Conservation (phyloP, 2,113 vertebrate genomes). For the Ursus arctos region DNA sequence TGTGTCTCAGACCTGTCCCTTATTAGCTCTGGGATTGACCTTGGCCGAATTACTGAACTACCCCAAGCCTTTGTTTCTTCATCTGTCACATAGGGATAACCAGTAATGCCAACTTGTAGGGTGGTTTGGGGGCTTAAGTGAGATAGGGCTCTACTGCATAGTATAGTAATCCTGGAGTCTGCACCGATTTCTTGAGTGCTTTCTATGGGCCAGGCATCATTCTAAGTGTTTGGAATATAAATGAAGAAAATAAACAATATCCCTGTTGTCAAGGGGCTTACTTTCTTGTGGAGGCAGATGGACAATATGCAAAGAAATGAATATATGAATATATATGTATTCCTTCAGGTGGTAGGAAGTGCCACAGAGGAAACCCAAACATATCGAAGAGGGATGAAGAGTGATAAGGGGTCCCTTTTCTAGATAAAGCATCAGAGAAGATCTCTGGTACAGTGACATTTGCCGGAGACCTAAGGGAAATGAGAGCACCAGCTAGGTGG, state of each 20-base stretch:
- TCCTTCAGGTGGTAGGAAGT: not conserved
- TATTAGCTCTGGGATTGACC: not conserved
- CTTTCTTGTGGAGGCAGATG: not conserved
- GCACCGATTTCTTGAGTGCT: not conserved
- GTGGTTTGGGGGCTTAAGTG: not conserved
- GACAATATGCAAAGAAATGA: not conserved
- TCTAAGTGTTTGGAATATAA: not conserved
- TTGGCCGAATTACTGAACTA: not conserved
- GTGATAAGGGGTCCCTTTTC: not conserved
- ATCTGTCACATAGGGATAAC: not conserved
- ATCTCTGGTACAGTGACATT: constrained; percentile 21
- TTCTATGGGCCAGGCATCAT: not conserved
- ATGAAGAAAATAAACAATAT: not conserved
- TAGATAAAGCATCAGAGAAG: not conserved
- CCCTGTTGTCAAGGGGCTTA: not conserved
- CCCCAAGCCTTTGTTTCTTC: not conserved
- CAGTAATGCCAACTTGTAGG: not conserved
- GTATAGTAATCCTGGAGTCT: not conserved
- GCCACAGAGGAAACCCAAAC: not conserved
- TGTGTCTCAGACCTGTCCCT: not conserved
- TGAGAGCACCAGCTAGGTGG: not conserved
- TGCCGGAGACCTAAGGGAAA: constrained; percentile 46
- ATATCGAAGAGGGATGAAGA: not conserved
- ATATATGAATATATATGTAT: not conserved
- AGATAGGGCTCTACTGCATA: not conserved